Conservation (phyloP, 2,797 vertebrate genomes). For the Discoglossus pictus region DNA sequence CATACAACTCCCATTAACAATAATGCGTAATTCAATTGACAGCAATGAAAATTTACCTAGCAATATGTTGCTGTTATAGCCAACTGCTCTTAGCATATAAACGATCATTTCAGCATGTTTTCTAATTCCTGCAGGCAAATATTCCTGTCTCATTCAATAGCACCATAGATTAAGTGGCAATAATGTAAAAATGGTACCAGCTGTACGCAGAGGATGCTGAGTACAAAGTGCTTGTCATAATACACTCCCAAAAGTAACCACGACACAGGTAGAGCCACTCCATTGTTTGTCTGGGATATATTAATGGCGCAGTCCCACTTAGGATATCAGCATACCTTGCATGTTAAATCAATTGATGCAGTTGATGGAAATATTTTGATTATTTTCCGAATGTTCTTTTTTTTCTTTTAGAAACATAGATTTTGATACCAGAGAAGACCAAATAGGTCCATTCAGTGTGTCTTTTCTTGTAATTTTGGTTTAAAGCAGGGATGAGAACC, state of each 20-base stretch:
- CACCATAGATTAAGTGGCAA: constrained; percentile 52
- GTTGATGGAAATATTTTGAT: too few relatives aligned
- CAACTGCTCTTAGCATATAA: constrained; percentile 45
- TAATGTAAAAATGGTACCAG: constrained; percentile 46
- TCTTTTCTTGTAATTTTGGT: too few relatives aligned
- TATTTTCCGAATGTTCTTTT: too few relatives aligned
- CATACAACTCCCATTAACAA: constrained; percentile 47
- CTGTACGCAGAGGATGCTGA: constrained; percentile 15
- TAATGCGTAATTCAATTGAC: constrained; percentile 11
- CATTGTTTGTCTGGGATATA: too few relatives aligned
- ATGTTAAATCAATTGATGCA: too few relatives aligned
- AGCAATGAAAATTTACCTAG: constrained; percentile 32
- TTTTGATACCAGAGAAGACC: too few relatives aligned
- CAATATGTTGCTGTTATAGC: constrained; percentile 29
- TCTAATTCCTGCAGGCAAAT: constrained; percentile 37
- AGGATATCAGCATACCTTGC: too few relatives aligned
- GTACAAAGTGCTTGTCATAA: constrained; percentile 13
- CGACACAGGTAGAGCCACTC: not conserved
- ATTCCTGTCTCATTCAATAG: constrained; percentile 18
- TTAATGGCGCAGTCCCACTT: too few relatives aligned
- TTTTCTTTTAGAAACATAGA: too few relatives aligned
- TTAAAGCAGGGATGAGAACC: too few relatives aligned
- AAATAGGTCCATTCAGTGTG: too few relatives aligned
- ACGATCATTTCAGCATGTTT: not conserved
- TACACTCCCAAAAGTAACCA: not conserved